Evolutionary conservation across 2,888 invertebrate species (phyloP).

Genomic region (Lithophane socia): DNA sequence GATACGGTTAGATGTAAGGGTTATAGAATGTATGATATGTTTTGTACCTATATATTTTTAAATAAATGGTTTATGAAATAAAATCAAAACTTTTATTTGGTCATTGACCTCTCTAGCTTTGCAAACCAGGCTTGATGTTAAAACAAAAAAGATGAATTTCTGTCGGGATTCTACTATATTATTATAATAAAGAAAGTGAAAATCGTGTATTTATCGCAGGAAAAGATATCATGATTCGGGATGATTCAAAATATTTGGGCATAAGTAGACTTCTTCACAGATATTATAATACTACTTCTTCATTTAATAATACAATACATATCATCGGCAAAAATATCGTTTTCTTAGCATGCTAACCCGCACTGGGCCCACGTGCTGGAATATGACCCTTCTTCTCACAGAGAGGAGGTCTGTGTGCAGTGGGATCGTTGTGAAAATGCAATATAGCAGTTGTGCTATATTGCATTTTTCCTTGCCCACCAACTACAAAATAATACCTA

Average conservation of each 20-base stretch:
- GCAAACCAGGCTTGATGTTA: not conserved
- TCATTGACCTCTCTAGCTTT: not conserved
- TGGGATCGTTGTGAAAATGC: no score
- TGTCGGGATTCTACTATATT: not conserved
- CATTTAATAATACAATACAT: no score
- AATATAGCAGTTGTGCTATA: no score
- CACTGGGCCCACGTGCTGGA: no score
- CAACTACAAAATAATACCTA: not conserved
- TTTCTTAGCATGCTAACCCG: not conserved
- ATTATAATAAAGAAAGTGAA: not conserved
- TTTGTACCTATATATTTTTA: conserved; percentile 73
- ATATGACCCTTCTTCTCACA: no score
- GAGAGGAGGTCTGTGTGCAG: no score
- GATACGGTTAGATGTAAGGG: conserved; percentile 74
- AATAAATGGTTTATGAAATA: conserved; percentile 74
- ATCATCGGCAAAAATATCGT: not conserved
- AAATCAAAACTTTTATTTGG: conserved; percentile 9
- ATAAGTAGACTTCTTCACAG: no score
- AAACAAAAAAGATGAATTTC: not conserved
- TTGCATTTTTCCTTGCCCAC: not conserved
- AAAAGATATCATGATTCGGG: no score
- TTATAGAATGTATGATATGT: conserved; percentile 69
- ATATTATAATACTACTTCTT: no score
- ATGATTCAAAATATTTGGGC: no score
- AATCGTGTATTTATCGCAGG: no score